These are phyloP conservation scores for Zeuzera pyrina DNA, from an alignment of 2,888 invertebrate species.

Conservation along the genomic window DNA sequence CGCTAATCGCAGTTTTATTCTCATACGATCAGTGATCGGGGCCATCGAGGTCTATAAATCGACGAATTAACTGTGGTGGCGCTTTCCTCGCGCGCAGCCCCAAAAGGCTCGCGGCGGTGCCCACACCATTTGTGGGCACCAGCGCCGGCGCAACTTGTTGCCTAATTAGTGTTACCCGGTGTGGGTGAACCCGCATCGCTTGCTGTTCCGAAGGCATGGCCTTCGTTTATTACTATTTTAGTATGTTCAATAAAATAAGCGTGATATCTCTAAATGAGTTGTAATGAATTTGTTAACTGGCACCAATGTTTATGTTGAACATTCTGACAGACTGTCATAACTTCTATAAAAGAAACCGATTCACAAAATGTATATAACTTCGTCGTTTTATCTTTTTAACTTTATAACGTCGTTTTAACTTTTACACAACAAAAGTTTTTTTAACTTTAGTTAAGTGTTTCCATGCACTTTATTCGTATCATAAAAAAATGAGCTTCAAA, in stretches of 20 bases:
- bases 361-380: no score
- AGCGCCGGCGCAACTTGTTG: constrained; percentile 31
- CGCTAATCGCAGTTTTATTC: no score
- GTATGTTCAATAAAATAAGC: constrained; percentile 13
- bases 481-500: no score
- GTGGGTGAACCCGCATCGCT: constrained; percentile 61
- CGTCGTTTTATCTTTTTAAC: no score
- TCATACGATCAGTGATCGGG: constrained; percentile 3
- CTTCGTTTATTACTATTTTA: constrained; percentile 44
- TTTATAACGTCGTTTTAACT: no score
- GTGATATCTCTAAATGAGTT: constrained; percentile 21
- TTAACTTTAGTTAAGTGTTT: no score
- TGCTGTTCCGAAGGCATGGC: constrained; percentile 32
- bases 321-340: no score
- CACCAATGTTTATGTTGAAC: no score
- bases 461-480: no score
- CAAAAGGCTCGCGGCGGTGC: constrained; percentile 47
- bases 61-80: constrained; percentile 42
- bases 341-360: no score
- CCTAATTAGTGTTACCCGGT: constrained; percentile 59
- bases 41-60: constrained; percentile 27
- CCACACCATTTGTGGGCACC: constrained; percentile 56
- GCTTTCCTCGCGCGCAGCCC: constrained; percentile 56
- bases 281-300: constrained; percentile 27
- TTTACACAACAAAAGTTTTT: no score